Conservation (phyloP, 2,113 vertebrate genomes). For the Semicossyphus pulcher region DNA sequence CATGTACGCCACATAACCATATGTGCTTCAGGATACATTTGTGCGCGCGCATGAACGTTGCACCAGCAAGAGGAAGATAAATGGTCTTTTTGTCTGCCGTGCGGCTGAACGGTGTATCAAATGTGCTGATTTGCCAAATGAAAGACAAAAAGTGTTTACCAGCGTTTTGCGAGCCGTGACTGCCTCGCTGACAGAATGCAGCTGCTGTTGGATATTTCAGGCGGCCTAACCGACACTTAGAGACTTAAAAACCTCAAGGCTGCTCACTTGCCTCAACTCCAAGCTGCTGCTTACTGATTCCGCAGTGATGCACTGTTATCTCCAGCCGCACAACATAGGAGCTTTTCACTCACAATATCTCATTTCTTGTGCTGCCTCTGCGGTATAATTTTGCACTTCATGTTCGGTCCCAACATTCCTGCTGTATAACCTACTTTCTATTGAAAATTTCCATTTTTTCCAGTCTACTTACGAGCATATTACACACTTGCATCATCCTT, state of each 20-base stretch:
- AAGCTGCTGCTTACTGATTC: constrained; percentile 36
- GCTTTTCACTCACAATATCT: constrained; percentile 37
- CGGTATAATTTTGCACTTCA: constrained; percentile 22
- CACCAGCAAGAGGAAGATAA: constrained; percentile 57
- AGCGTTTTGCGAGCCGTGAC: constrained; percentile 54
- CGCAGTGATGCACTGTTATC: constrained; percentile 26
- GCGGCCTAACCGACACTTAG: constrained; percentile 55
- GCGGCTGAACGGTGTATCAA: constrained; percentile 57
- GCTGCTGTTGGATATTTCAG: constrained; percentile 67
- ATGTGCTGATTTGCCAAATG: constrained; percentile 75
- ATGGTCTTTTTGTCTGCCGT: constrained; percentile 50
- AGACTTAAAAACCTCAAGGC: constrained; percentile 52
- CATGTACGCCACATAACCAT: constrained; percentile 8
- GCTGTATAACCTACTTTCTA: constrained; percentile 30
- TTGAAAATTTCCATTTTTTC: constrained; percentile 1
- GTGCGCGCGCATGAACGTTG: constrained; percentile 18
- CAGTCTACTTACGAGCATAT: neutral
- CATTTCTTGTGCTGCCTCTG: constrained; percentile 26
- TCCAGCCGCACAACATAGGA: constrained; percentile 32
- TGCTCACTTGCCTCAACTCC: constrained; percentile 47
- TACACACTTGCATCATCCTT: constrained; percentile 7
- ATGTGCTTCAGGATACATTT: constrained; percentile 23
- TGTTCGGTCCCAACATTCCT: constrained; percentile 17
- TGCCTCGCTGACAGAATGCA: constrained; percentile 58
- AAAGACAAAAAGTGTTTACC: constrained; percentile 73